phyloP scores from a whole-genome alignment of 1,140 invertebrate species.

The Leucophenga varia region DNA sequence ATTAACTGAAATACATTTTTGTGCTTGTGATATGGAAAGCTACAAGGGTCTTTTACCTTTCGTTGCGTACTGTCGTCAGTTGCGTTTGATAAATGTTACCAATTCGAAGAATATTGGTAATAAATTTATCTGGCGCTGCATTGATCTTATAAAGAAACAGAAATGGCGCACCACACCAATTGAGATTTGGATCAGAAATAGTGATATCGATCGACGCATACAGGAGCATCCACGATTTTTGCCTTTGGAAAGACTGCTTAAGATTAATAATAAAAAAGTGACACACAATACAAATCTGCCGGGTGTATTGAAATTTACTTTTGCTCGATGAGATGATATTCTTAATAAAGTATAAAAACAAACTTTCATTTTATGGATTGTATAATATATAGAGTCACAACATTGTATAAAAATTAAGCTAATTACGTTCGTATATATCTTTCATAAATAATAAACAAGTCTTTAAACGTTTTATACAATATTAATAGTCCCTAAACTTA shows the following conservation, averaged over 20 bases:
- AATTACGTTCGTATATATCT: too few species aligned
- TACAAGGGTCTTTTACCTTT: slow-evolving; percentile 30
- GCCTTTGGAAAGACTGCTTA: slow-evolving; percentile 21
- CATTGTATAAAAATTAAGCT: too few species aligned
- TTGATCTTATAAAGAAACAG: slow-evolving; percentile 29
- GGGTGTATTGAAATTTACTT: slow-evolving; percentile 43
- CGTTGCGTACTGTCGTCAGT: slow-evolving; percentile 27
- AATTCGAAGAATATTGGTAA: slow-evolving; percentile 27
- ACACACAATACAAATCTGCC: slow-evolving; percentile 19
- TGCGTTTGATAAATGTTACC: slow-evolving; percentile 29
- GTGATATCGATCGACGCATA: slow-evolving; percentile 28
- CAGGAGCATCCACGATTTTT: slow-evolving; percentile 22
- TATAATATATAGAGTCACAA: too few species aligned
- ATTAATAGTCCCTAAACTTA: too few species aligned
- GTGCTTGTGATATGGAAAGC: slow-evolving; percentile 41
- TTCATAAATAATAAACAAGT: too few species aligned
- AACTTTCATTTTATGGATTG: too few species aligned
- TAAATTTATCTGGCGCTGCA: slow-evolving; percentile 26
- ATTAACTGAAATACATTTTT: slow-evolving; percentile 31
- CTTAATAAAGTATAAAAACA: too few species aligned
- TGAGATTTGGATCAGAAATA: slow-evolving; percentile 36
- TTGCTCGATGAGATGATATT: slow-evolving; percentile 27
- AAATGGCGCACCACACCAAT: slow-evolving; percentile 31
- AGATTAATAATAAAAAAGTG: slow-evolving; percentile 28
- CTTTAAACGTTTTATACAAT: too few species aligned